These are phyloP conservation scores for Scaptomyza montana DNA, from an alignment of 1,140 invertebrate genomes.

Conservation along the genomic window DNA sequence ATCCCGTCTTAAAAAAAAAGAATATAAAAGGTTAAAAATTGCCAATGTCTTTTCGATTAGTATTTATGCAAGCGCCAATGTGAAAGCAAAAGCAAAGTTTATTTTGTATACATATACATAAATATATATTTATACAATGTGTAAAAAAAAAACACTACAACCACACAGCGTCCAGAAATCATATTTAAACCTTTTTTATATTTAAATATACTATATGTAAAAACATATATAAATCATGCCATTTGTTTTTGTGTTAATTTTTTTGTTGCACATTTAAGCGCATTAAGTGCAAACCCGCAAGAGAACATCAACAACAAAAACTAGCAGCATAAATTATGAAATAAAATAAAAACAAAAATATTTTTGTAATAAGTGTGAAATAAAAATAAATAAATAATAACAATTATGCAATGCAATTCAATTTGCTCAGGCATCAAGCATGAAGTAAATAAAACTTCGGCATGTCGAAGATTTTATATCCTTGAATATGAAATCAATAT, in stretches of 20 bases:
- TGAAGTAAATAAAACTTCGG: slow-evolving; percentile 17
- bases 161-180: slow-evolving; percentile 24
- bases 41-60: slow-evolving; percentile 73
- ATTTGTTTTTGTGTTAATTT: slow-evolving; percentile 17
- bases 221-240: slow-evolving; percentile 8
- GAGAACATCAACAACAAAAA: slow-evolving; percentile 10
- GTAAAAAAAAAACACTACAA: slow-evolving; percentile 15
- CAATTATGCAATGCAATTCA: slow-evolving; percentile 6
- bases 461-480: slow-evolving; percentile 19
- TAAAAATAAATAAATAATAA: background rate
- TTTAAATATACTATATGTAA: slow-evolving; percentile 1
- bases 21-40: slow-evolving; percentile 19
- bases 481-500: slow-evolving; percentile 3
- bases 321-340: slow-evolving; percentile 8
- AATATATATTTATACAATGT: slow-evolving; percentile 14
- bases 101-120: slow-evolving; percentile 72
- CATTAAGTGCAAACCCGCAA: slow-evolving; percentile 15
- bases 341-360: slow-evolving; percentile 12
- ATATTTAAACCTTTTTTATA: slow-evolving; percentile 4
- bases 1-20: slow-evolving; percentile 55
- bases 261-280: slow-evolving; percentile 18
- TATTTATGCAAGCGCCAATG: slow-evolving; percentile 73
- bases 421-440: slow-evolving; percentile 15
- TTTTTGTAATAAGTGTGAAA: slow-evolving; percentile 27
- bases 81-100: slow-evolving; percentile 72